Base-by-base conservation (phyloP, 2,797 vertebrate species). In the Strix occidentalis region DNA sequence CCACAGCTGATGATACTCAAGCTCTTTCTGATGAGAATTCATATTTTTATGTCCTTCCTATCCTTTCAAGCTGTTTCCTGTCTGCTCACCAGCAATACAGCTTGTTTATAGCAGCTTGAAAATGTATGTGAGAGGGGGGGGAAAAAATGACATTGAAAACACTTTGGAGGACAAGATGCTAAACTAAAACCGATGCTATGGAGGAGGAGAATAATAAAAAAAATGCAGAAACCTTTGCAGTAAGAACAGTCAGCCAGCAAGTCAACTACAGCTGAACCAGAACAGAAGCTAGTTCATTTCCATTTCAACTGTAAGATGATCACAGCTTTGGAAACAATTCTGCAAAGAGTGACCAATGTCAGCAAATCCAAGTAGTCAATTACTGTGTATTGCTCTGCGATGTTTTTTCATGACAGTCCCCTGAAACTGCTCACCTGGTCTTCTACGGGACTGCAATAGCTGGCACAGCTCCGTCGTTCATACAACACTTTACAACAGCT, bases 51-150 rank as follows among this genome's bases (percentile, higher is more conserved):
- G 58, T 35, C 48, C 24, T 70, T 94, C 23, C 37, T 74, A 16
- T 18, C 20, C 19, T 87, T 90, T 79, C 51, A 81, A 81, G 17
- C 31, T 75, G 10, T 77, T 56, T 93, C 10, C 29, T 86, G 37
- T 72, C 54, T 37, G 50, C n/a, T 84, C 10, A 15, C 13, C 74
- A 80, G 41, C 39, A 69, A 76, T 21, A 53, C 16, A 63, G 13
- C 10, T 71, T 86, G 31, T 88, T 96, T 82, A 79, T 29, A 93
- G 63, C 77, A 87, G 50, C 63, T 65, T 76, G 48, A 43, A 80
- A 83, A 75, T 24, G 7, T 54, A 31, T 16, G 6, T 9, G 35
- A 58, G 23, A 15, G 8, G 16, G 16, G 11, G 23, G 70, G 51
- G 61, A 66, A 35, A 66, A 39, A 9, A 16, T 18, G 5, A 1